Base-by-base conservation (phyloP, 2,888 invertebrate genomes). In the Drymonia ruficornis region DNA sequence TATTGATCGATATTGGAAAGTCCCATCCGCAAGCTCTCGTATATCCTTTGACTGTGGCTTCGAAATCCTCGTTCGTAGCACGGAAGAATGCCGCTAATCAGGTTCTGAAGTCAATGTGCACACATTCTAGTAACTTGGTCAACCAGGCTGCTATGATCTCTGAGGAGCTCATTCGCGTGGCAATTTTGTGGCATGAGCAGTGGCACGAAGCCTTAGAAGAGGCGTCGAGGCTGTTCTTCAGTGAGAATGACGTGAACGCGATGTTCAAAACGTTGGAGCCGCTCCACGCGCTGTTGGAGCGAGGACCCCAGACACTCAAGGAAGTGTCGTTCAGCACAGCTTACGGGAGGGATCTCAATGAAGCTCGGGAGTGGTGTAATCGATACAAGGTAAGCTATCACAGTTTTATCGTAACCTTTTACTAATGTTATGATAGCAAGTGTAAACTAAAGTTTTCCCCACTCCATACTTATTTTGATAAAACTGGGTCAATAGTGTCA, bases 171-270 rank as follows among this genome's bases (percentile, higher is more conserved):
- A 99, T 99, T 56, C 94, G 99, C 52, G 99, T 99, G 0, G 99
- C 99, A 1, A 99, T 99, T 66, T 91, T 99, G 16, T 99, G 99
- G 99, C 99, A 99, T 80, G 99, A 99, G 84, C 96, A 99, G 76
- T 99, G 99, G 99, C 98, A 99, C 80, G 99, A 99, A 84, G 99
- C 99, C 0, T 88, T 99, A 18, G 97, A 98, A 75, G 99, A 99
- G 82, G 99, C 99, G 0, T 98, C 97, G 6, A 80, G 95, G 63
- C 89, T 99, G 11, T 99, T 98, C 85, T 99, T 99, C 84, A 99
- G 98, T 2, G 99, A 99, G 83, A 95, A 96, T 57, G 99, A 99
- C 81, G 97, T 98, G 0, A 96, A 97, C 59, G 99, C 98, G 8
- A 99, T 99, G 99, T 96, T 99, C 78, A 97, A 97, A 65, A 97